Conservation (phyloP, 2,797 vertebrate species). For the Spondyliosoma cantharus region DNA sequence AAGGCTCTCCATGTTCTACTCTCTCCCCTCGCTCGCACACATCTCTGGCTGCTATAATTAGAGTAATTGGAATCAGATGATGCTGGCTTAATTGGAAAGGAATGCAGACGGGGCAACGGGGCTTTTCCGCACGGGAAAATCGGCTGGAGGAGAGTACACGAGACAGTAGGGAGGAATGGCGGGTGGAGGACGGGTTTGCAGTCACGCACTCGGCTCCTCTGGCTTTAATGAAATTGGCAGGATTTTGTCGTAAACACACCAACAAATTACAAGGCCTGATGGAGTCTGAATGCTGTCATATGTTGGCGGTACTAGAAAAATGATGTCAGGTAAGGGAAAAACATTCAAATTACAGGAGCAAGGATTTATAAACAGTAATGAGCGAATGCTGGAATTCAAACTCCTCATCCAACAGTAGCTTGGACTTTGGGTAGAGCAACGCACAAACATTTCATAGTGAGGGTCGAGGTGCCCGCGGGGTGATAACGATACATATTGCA, state of each 20-base stretch:
- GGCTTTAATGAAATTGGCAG: constrained; percentile 59
- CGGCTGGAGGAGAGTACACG: constrained; percentile 70
- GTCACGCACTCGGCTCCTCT: constrained; percentile 63
- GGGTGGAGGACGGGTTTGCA: constrained; percentile 48
- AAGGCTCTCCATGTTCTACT: constrained; percentile 53
- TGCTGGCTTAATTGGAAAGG: constrained; percentile 85
- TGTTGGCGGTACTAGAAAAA: constrained; percentile 2
- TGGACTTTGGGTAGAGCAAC: constrained; percentile 32
- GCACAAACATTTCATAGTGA: constrained; percentile 65
- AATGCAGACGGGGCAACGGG: constrained; percentile 80
- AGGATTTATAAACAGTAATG: constrained; percentile 52
- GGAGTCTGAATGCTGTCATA: constrained; percentile 27
- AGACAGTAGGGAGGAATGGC: constrained; percentile 55
- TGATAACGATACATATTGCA: constrained; percentile 74
- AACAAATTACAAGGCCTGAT: constrained; percentile 51
- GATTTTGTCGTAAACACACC: constrained; percentile 48
- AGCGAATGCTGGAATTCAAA: constrained; percentile 63
- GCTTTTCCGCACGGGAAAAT: constrained; percentile 77
- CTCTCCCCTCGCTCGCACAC: constrained; percentile 53
- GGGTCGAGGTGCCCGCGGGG: constrained; percentile 48
- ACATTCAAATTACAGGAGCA: constrained; percentile 46
- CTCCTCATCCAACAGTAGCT: constrained; percentile 43
- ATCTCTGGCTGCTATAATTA: constrained; percentile 82
- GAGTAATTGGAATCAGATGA: constrained; percentile 85
- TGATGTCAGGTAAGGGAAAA: constrained; percentile 56